phyloP scores from a whole-genome alignment of 2,113 vertebrate species.

The Trochalopteron elliotii region DNA sequence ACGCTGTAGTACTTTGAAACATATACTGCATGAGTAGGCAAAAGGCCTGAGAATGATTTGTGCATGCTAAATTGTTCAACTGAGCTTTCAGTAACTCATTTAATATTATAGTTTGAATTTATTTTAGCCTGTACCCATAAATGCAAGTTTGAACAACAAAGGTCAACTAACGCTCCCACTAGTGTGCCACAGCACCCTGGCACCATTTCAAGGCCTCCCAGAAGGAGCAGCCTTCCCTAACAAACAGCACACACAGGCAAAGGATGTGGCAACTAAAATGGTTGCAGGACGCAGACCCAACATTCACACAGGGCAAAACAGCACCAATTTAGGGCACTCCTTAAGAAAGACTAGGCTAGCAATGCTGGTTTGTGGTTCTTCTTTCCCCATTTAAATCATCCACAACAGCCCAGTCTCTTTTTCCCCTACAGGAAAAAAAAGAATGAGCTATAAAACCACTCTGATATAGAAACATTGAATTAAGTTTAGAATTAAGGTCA shows the following conservation, averaged over 20 bases:
- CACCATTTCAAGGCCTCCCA: background rate
- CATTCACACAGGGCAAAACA: background rate
- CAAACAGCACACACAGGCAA: background rate
- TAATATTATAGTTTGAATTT: background rate
- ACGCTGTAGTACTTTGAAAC: background rate
- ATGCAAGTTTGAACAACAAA: background rate
- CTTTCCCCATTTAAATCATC: background rate
- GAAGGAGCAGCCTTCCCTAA: background rate
- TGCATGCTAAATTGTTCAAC: background rate
- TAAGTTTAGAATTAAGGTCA: background rate
- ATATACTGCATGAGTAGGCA: background rate
- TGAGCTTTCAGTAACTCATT: slow-evolving; percentile 27
- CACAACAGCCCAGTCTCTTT: background rate
- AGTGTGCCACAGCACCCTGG: background rate
- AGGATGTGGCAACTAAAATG: background rate
- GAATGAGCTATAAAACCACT: background rate
- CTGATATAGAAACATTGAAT: background rate
- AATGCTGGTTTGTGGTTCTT: background rate
- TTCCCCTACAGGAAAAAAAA: background rate
- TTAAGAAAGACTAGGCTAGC: background rate
- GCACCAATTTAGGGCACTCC: background rate
- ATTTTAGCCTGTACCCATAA: background rate
- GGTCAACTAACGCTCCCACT: background rate
- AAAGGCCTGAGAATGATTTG: background rate
- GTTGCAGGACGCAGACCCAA: background rate